A percentile compares a stretch with the other conserved stretches of the same genome.
Evolutionary conservation across 2,113 vertebrate species (phyloP).

Genomic region (Rhadina sibilatrix): DNA sequence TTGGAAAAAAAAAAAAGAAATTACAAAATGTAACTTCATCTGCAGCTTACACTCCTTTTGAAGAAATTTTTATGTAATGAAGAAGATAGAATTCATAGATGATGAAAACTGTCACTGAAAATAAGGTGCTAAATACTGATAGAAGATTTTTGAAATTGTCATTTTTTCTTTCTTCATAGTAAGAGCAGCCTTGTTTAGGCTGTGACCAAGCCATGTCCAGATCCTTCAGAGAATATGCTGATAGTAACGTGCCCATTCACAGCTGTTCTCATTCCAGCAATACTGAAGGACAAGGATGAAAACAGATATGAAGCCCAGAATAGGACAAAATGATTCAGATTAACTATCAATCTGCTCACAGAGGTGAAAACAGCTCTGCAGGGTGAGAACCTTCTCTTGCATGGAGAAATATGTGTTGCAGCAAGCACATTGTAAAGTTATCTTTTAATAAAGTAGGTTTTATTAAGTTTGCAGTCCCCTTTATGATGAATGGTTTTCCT

Average conservation of each 20-base stretch:
- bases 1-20: not conserved
- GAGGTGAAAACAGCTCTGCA: not conserved
- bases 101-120: not conserved
- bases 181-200: not conserved
- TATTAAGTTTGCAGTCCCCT: not conserved
- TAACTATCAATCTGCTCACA: not conserved
- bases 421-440: not conserved
- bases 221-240: not conserved
- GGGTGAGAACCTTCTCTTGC: not conserved
- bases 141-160: not conserved
- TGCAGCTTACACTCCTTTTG: not conserved
- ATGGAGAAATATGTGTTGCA: not conserved
- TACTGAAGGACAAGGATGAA: slow-evolving; percentile 34
- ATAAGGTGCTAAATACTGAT: not conserved
- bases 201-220: not conserved
- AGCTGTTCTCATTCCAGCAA: slow-evolving; percentile 61
- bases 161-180: not conserved
- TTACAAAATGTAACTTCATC: not conserved
- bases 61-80: not conserved
- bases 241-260: not conserved
- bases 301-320: slow-evolving; percentile 53
- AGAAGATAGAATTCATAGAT: not conserved
- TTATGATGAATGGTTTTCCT: not conserved
- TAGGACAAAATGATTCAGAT: slow-evolving; percentile 35
- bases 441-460: not conserved